Percentiles rank a stretch among this genome's conserved stretches.
phyloP scores from a whole-genome alignment of 2,888 invertebrate species.

The Drosophila putrida region DNA sequence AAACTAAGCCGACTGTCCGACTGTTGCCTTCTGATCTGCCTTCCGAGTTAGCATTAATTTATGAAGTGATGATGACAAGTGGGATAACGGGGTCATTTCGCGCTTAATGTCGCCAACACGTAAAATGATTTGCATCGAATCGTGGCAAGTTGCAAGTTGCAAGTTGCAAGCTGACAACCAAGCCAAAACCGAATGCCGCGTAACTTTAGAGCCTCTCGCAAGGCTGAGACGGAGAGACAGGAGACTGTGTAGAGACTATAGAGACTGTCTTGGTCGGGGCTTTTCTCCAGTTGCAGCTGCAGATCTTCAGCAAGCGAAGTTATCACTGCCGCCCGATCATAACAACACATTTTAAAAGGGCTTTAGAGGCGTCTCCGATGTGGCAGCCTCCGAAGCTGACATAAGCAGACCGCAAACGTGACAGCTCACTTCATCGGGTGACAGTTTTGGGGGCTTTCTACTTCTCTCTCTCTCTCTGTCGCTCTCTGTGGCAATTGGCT shows the following conservation, averaged over 20 bases:
- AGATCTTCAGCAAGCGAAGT: slow-evolving; percentile 53
- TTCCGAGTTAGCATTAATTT: slow-evolving; percentile 76
- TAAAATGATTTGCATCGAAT: slow-evolving; percentile 81
- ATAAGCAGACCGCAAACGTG: slow-evolving; percentile 82
- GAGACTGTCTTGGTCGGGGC: slow-evolving; percentile 18
- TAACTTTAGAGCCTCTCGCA: slow-evolving; percentile 71
- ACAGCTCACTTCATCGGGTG: slow-evolving; percentile 77
- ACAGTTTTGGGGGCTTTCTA: slow-evolving; percentile 70
- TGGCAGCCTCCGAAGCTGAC: slow-evolving; percentile 75
- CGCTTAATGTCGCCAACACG: slow-evolving; percentile 83
- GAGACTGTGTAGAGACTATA: slow-evolving; percentile 6
- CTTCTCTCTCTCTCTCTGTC: slow-evolving; percentile 25
- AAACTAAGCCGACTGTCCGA: slow-evolving; percentile 26
- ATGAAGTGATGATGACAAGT: slow-evolving; percentile 83
- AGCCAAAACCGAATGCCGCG: slow-evolving; percentile 47
- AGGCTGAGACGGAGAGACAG: slow-evolving; percentile 55
- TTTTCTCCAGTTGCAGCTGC: slow-evolving; percentile 39
- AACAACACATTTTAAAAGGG: slow-evolving; percentile 83
- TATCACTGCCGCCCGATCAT: slow-evolving; percentile 79
- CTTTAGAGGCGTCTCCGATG: slow-evolving; percentile 64
- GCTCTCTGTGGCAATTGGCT: slow-evolving; percentile 64
- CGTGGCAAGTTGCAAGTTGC: slow-evolving; percentile 30
- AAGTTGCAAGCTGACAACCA: slow-evolving; percentile 13
- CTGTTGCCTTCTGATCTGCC: slow-evolving; percentile 45
- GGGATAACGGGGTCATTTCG: slow-evolving; percentile 84